phyloP scores from a whole-genome alignment of 2,888 invertebrate species.

The Heterodera filipjevi region DNA sequence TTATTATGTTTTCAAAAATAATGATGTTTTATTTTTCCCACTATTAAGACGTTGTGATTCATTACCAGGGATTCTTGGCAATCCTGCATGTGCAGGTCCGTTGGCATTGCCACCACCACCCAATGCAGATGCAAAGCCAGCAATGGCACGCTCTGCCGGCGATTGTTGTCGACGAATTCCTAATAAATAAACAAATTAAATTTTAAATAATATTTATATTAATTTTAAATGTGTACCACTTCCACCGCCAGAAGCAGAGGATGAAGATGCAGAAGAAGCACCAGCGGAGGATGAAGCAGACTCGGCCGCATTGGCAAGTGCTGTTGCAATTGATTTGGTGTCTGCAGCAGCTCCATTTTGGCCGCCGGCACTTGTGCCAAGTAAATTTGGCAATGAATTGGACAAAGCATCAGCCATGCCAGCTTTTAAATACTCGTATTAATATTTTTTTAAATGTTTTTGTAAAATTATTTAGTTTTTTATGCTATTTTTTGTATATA shows the following conservation, averaged over 20 bases:
- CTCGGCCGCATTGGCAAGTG: conserved; percentile 12
- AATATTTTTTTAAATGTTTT: too few relatives aligned
- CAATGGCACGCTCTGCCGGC: conserved; percentile 67
- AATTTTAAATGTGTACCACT: too few relatives aligned
- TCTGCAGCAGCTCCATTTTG: conserved; percentile 32
- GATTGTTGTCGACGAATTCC: conserved; percentile 62
- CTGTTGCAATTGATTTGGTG: not conserved
- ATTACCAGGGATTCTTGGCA: conserved; percentile 49
- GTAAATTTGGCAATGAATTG: conserved; percentile 58
- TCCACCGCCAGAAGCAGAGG: conserved; percentile 27
- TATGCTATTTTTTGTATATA: too few relatives aligned
- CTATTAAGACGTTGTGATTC: too few relatives aligned
- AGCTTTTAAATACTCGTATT: conserved; percentile 44
- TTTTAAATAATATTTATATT: not conserved
- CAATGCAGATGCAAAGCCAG: conserved; percentile 76
- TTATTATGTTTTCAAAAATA: not conserved
- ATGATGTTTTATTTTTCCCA: too few relatives aligned
- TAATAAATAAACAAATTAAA: not conserved
- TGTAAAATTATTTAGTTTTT: too few relatives aligned
- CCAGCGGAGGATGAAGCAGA: conserved; percentile 18
- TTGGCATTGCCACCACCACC: conserved; percentile 74
- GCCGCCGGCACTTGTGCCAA: conserved; percentile 49
- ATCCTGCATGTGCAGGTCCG: conserved; percentile 63
- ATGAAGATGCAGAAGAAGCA: conserved; percentile 33
- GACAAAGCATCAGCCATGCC: conserved; percentile 64